Evolutionary conservation across 2,113 vertebrate species (phyloP).

Genomic region (Notothenia coriiceps): DNA sequence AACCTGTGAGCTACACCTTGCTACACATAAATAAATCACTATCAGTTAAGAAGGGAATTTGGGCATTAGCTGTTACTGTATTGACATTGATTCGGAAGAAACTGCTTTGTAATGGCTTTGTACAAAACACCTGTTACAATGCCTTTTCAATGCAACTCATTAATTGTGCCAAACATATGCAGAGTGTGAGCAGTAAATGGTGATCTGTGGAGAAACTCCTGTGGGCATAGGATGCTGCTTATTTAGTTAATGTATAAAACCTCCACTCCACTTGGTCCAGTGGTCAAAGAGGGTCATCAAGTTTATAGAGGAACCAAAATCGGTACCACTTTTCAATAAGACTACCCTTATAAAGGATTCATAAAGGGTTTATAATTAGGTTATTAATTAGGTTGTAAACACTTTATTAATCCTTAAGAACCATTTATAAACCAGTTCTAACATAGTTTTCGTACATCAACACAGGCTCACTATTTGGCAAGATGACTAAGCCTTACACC

Average conservation of each 20-base stretch:
- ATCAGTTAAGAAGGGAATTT: background rate
- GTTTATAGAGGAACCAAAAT: slow-evolving; percentile 23
- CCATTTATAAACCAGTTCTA: too few species aligned
- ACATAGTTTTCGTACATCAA: too few species aligned
- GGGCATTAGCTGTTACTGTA: slow-evolving; percentile 2
- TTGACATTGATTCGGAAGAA: slow-evolving; percentile 42
- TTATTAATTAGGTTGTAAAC: too few species aligned
- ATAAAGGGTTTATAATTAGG: too few species aligned
- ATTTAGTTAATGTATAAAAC: slow-evolving; percentile 20
- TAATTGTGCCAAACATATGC: slow-evolving; percentile 28
- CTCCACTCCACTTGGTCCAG: background rate
- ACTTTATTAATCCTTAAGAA: too few species aligned
- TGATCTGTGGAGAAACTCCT: background rate
- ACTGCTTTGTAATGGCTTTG: slow-evolving; percentile 48
- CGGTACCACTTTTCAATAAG: too few species aligned
- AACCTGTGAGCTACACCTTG: slow-evolving; percentile 12
- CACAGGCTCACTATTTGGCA: too few species aligned
- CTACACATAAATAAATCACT: slow-evolving; percentile 10
- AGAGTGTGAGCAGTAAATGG: slow-evolving; percentile 6
- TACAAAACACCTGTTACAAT: slow-evolving; percentile 19
- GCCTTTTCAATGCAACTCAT: slow-evolving; percentile 10
- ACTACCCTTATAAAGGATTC: too few species aligned
- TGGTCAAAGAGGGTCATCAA: slow-evolving; percentile 22
- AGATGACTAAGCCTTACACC: too few species aligned
- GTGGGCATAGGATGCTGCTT: background rate